phyloP scores from a whole-genome alignment of 2,113 vertebrate genomes.

The Lanius ludovicianus region DNA sequence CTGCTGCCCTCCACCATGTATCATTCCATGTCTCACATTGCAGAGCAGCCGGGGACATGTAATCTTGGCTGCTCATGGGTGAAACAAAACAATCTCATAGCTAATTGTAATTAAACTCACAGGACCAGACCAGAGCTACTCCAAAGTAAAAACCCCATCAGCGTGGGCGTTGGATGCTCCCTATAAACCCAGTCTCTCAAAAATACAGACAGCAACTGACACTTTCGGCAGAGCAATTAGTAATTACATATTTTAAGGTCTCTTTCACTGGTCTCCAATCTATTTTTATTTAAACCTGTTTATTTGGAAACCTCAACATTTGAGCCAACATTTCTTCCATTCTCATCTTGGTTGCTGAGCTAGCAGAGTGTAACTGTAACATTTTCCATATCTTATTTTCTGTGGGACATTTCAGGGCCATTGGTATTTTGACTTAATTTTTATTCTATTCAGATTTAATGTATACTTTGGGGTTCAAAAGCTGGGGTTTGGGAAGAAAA shows the following conservation, averaged over 20 bases:
- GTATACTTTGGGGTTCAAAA: background rate
- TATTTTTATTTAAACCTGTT: background rate
- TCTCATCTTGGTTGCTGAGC: background rate
- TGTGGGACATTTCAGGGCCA: background rate
- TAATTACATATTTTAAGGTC: background rate
- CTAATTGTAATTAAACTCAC: background rate
- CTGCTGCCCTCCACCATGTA: rapidly evolving
- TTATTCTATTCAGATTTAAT: background rate
- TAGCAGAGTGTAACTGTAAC: background rate
- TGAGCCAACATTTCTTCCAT: background rate
- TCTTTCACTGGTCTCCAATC: background rate
- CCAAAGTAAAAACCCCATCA: background rate
- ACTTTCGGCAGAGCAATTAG: background rate
- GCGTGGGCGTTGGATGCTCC: rapidly evolving
- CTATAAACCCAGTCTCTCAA: background rate
- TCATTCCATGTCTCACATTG: rapidly evolving
- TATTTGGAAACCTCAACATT: background rate
- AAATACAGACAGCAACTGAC: background rate
- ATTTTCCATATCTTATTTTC: background rate
- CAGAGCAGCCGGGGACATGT: background rate
- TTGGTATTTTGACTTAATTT: background rate
- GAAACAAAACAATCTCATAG: background rate
- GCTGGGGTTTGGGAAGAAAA: background rate
- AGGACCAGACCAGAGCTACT: background rate
- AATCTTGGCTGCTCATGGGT: background rate